A percentile compares a stretch with the other conserved stretches of the same genome.
These are phyloP conservation scores for Trimorus sp. DNA, from an alignment of 2,888 invertebrate species.

Conservation along the genomic window DNA sequence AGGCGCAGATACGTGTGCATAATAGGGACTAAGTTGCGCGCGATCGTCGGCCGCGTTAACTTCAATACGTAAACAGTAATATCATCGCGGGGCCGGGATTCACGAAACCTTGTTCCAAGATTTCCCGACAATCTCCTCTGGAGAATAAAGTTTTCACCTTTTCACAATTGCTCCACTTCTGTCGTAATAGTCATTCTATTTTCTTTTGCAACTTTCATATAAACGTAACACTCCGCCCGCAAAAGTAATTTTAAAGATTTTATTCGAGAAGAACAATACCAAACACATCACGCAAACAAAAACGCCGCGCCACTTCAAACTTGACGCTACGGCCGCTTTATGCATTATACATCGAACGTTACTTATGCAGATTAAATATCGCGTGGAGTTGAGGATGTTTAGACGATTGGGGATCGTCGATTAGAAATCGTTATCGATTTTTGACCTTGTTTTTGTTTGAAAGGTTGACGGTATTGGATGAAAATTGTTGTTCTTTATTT, in stretches of 20 bases:
- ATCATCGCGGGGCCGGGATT: constrained; percentile 45
- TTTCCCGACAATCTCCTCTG: constrained; percentile 64
- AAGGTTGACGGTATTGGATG: too few species aligned
- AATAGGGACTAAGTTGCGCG: constrained; percentile 47
- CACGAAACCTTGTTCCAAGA: constrained; percentile 60
- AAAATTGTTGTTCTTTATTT: too few species aligned
- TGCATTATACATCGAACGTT: constrained; percentile 53
- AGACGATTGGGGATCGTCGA: too few species aligned
- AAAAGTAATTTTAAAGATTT: constrained; percentile 63
- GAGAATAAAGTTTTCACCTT: constrained; percentile 67
- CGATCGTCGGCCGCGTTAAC: constrained; percentile 68
- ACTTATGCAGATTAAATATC: constrained; percentile 42
- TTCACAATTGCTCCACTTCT: constrained; percentile 59
- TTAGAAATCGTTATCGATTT: too few species aligned
- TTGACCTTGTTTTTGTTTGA: too few species aligned
- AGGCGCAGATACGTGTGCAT: constrained; percentile 51
- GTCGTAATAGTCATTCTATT: constrained; percentile 62
- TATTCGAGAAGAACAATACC: constrained; percentile 56
- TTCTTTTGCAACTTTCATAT: constrained; percentile 58
- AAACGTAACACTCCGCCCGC: constrained; percentile 54
- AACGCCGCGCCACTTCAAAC: constrained; percentile 33
- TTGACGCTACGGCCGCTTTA: constrained; percentile 38
- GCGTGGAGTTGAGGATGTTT: neutral
- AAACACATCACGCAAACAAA: constrained; percentile 55
- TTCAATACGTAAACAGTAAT: constrained; percentile 69